Base-by-base conservation (phyloP, 2,113 vertebrate genomes). In the Haemorhous mexicanus region DNA sequence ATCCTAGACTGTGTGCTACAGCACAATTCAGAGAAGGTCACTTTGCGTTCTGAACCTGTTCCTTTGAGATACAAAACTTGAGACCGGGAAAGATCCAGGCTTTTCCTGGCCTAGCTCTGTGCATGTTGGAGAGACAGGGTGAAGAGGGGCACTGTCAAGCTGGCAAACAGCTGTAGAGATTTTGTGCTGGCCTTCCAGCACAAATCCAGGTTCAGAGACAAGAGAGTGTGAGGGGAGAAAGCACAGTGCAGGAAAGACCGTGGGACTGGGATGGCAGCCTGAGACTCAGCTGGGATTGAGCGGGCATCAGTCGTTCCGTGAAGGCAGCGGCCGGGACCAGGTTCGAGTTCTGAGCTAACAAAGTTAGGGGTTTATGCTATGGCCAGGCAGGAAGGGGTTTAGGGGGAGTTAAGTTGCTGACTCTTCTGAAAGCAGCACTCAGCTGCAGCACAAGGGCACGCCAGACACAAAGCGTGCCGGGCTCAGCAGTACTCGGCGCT, bases 331-430 rank as follows among this genome's bases (percentile, higher is more conserved):
- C 28, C 0, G 7, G 26, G 16, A 6, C 3, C 41, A 24, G 18
- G 43, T 39, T 17, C 56, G 37, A n/a, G 39, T 9, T 58, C 67
- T 4, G 62, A 44, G 50, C 22, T 33, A 20, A 13, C 26, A 1
- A 1, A 10, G 16, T 6, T 5, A 6, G 21, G 1, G 12, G 22
- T 11, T 67, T 41, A 8, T 18, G 28, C 24, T 32, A 22, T 3
- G 21, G 32, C 44, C 17, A 22, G 43, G 12, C 47, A 44, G 24
- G 21, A 47, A 26, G 15, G 49, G 28, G 1, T 20, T 73, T 15
- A 39, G 13, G 19, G 7, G 32, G 22, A 44, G 47, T 44, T 11
- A 32, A 55, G 17, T 2, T 23, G 52, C 35, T 21, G 68, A 13
- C 19, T 32, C 27, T 14, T 52, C 41, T 28, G 52, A 13, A n/a